These are phyloP conservation scores for Nomada fucata DNA, from an alignment of 2,888 invertebrate genomes.

Conservation along the genomic window DNA sequence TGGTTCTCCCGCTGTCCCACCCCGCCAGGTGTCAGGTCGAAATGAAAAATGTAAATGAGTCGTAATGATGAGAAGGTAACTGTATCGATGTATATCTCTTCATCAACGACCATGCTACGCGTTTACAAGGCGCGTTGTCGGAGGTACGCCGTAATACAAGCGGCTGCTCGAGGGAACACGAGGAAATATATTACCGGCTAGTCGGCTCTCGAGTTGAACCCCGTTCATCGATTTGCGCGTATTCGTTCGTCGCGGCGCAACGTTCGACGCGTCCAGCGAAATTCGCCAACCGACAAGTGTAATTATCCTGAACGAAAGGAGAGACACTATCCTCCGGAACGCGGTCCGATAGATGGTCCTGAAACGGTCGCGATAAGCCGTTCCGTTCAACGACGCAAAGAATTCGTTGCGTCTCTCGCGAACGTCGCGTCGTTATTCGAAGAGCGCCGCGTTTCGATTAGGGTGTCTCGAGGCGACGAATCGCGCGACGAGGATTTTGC, in stretches of 20 bases:
- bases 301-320: too few species aligned
- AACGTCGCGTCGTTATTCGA: slow-evolving; percentile 68
- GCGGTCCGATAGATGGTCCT: not conserved
- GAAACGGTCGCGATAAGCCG: slow-evolving; percentile 22
- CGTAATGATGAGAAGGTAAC: slow-evolving; percentile 78
- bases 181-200: not conserved
- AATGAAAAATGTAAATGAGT: slow-evolving; percentile 79
- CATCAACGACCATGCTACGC: slow-evolving; percentile 63
- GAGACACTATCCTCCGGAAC: too few species aligned
- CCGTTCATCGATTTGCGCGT: not conserved
- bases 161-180: slow-evolving; percentile 2
- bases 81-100: slow-evolving; percentile 76
- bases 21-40: slow-evolving; percentile 74
- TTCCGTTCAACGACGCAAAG: slow-evolving; percentile 39
- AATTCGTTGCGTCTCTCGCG: slow-evolving; percentile 45
- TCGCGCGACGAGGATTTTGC: slow-evolving; percentile 76
- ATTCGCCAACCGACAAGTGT: too few species aligned
- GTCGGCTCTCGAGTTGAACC: not conserved
- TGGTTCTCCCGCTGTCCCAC: slow-evolving; percentile 39
- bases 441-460: slow-evolving; percentile 77
- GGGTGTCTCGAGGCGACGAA: slow-evolving; percentile 80
- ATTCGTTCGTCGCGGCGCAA: not conserved
- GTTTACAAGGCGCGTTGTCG: slow-evolving; percentile 39
- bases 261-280: too few species aligned
- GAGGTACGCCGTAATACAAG: slow-evolving; percentile 14